Conservation (phyloP, 2,888 invertebrate genomes). For the Choreutis nemorana region DNA sequence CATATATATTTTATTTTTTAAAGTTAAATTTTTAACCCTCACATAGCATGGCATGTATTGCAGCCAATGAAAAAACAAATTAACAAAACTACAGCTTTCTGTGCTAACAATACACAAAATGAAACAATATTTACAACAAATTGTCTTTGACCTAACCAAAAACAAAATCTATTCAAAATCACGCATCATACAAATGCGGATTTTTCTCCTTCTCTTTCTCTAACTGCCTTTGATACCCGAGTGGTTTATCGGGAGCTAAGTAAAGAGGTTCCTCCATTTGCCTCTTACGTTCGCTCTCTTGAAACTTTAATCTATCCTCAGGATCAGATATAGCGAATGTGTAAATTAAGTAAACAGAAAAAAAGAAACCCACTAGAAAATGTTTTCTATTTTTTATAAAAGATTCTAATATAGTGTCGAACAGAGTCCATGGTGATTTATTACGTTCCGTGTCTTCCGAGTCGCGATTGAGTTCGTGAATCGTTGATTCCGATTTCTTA, state of each 20-base stretch:
- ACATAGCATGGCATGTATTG: too few species aligned
- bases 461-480: slow-evolving; percentile 45
- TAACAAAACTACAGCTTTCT: too few species aligned
- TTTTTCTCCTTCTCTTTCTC: slow-evolving; percentile 25
- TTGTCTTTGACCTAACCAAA: slow-evolving; percentile 9
- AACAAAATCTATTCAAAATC: slow-evolving; percentile 12
- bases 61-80: too few species aligned
- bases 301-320: slow-evolving; percentile 16
- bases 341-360: slow-evolving; percentile 17
- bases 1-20: too few species aligned
- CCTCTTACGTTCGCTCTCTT: slow-evolving; percentile 17
- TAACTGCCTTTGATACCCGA: slow-evolving; percentile 34
- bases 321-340: slow-evolving; percentile 20
- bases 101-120: too few species aligned
- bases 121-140: too few species aligned
- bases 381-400: slow-evolving; percentile 24
- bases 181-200: slow-evolving; percentile 46
- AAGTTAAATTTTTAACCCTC: too few species aligned
- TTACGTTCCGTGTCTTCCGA: slow-evolving; percentile 19
- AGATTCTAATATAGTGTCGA: slow-evolving; percentile 34
- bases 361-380: slow-evolving; percentile 35
- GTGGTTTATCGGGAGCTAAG: slow-evolving; percentile 24
- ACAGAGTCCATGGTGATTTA: slow-evolving; percentile 28
- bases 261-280: slow-evolving; percentile 4
- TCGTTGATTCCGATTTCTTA: too few species aligned